These are phyloP conservation scores for Gerris buenoi DNA, from an alignment of 1,140 invertebrate species.

Conservation along the genomic window DNA sequence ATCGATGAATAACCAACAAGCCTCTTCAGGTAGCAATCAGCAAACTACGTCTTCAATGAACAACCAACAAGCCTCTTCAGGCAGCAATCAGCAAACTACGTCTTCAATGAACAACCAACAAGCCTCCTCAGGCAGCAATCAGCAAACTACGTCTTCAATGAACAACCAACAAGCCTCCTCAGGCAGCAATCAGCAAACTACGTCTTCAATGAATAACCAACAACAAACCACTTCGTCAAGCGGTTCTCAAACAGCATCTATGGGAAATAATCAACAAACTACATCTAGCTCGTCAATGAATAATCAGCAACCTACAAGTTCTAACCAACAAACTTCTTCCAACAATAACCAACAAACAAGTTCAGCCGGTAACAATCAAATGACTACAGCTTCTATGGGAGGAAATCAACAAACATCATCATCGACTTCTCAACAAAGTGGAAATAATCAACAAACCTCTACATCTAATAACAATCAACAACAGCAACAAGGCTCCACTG, in stretches of 20 bases:
- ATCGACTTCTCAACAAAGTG: slow-evolving; percentile 2
- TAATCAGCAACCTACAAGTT: slow-evolving; percentile 11
- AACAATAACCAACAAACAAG: slow-evolving; percentile 10
- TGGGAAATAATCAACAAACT: slow-evolving; percentile 6
- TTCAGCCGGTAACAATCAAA: slow-evolving; percentile 11
- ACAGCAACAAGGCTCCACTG: no score
- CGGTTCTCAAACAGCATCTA: slow-evolving; percentile 17
- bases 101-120: slow-evolving; percentile 15
- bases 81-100: slow-evolving; percentile 17
- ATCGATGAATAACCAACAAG: slow-evolving; percentile 17
- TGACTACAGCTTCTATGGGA: slow-evolving; percentile 14
- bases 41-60: slow-evolving; percentile 8
- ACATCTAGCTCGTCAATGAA: slow-evolving; percentile 12
- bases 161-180: slow-evolving; percentile 12
- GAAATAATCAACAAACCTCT: no score
- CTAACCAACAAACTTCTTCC: slow-evolving; percentile 9
- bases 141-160: slow-evolving; percentile 9
- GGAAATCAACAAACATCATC: slow-evolving; percentile 6
- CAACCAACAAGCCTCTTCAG: slow-evolving; percentile 11
- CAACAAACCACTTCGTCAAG: slow-evolving; percentile 14
- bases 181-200: slow-evolving; percentile 12
- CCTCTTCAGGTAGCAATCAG: slow-evolving; percentile 12
- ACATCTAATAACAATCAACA: slow-evolving; percentile 11
- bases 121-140: slow-evolving; percentile 12
- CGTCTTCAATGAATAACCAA: slow-evolving; percentile 13